Base-by-base conservation (phyloP, 2,113 vertebrate genomes). In the Heterochromis multidens region DNA sequence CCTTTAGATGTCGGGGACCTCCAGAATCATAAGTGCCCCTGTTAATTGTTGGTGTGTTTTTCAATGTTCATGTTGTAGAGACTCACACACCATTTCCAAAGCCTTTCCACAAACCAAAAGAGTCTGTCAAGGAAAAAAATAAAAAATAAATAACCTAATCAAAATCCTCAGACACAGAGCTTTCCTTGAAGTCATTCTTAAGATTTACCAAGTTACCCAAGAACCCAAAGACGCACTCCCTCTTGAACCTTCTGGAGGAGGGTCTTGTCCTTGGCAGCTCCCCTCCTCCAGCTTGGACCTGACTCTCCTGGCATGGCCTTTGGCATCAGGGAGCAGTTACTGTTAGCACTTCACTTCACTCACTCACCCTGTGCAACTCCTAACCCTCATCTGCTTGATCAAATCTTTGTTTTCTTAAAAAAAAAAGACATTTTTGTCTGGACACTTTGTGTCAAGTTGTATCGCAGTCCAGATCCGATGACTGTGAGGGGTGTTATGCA, bases 191-290 rank as follows among this genome's bases (percentile, higher is more conserved):
- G 59, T 77, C 13, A 57, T 86, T 85, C 80, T 61, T 81, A 40
- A 88, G 37, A 89, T 87, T 77, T 52, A 54, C 80, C 35, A 78
- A 62, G 60, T 85, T 62, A 54, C 82, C 60, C 80, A 46, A 76
- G 74, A 61, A 86, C 91, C 84, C 81, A 88, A 88, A 89, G 82
- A 89, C 77, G 67, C 60, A 56, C 43, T 58, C 10, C 33, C 43
- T 19, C 10, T 57, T 74, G 19, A 40, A 52, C 72, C 81, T 72
- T 57, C n/a, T 23, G 80, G 84, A 93, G 85, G 89, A 94, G 89
- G 87, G 87, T 80, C 86, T 90, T 93, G 91, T 94, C 93, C 81
- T 86, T 23, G 94, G 95, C 95, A 95, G 95, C 94, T 94, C 92
- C 89, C 92, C 82, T 83, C 88, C 89, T 90, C 86, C 88, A 82